phyloP scores from a whole-genome alignment of 2,113 vertebrate genomes.

The Mellivora capensis region DNA sequence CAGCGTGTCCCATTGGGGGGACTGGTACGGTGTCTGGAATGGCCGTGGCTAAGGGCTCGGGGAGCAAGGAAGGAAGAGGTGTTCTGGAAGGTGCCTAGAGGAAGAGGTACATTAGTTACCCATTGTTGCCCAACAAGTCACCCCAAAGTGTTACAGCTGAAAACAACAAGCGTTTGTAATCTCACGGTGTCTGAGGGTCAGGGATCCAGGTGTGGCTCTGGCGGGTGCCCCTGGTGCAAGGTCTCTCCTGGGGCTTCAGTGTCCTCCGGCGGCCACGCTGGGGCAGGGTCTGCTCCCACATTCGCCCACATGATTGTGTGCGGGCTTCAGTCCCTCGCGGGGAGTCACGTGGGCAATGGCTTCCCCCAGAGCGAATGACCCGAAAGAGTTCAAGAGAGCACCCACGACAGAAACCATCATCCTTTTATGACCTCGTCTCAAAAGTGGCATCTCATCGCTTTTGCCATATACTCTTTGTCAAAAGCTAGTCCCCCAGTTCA shows the following conservation, averaged over 20 bases:
- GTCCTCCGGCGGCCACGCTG: not conserved
- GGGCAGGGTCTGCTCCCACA: not conserved
- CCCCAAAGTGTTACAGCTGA: not conserved
- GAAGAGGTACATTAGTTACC: not conserved
- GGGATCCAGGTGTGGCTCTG: not conserved
- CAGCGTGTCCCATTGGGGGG: accelerated
- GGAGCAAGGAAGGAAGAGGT: not conserved
- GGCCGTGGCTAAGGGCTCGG: not conserved
- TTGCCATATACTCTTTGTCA: not conserved
- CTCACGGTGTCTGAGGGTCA: not conserved
- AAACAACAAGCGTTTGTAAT: not conserved
- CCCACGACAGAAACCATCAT: not conserved
- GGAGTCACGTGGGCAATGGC: not conserved
- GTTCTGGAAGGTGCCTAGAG: not conserved
- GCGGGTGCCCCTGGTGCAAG: not conserved
- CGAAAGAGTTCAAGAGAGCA: not conserved
- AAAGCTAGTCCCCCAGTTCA: not conserved
- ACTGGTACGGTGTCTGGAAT: not conserved
- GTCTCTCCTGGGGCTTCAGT: not conserved
- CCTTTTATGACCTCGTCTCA: not conserved
- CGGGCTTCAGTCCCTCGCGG: accelerated
- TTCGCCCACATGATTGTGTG: accelerated
- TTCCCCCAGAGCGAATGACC: not conserved
- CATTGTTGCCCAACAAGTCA: not conserved
- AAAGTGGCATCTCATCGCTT: not conserved